A percentile compares a stretch with the other conserved stretches of the same genome.
Evolutionary conservation across 1,140 invertebrate species (phyloP).

Genomic region (Hirudo medicinalis): DNA sequence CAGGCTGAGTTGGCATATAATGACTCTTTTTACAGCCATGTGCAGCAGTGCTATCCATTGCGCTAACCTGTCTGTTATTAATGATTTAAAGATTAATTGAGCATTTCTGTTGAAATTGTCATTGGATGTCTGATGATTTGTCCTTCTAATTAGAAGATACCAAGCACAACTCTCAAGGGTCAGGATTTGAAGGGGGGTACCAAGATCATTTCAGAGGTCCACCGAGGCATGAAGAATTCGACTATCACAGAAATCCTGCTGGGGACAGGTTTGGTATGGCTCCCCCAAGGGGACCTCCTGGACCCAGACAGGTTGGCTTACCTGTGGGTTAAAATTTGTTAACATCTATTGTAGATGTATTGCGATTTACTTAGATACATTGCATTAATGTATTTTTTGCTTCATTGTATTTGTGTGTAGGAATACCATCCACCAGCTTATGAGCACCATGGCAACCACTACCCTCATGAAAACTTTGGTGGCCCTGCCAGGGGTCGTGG

Average conservation of each 20-base stretch:
- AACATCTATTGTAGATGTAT: not conserved
- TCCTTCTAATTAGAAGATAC: not conserved
- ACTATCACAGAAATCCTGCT: not conserved
- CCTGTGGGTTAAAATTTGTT: constrained; percentile 1
- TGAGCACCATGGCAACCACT: constrained; percentile 8
- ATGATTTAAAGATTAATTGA: no score
- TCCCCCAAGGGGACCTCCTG: constrained; percentile 4
- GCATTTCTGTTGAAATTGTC: not conserved
- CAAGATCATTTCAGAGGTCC: constrained; percentile 11
- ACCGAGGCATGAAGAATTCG: not conserved
- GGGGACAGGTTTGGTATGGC: not conserved
- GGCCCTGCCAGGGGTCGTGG: not conserved
- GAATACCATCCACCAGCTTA: constrained; percentile 8
- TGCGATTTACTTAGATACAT: not conserved
- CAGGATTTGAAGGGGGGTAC: constrained; percentile 97
- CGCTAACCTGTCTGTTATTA: no score
- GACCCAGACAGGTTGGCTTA: constrained; percentile 7
- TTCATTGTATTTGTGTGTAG: not conserved
- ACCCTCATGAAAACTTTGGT: not conserved
- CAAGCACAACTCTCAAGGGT: constrained; percentile 53
- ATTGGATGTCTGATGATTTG: not conserved
- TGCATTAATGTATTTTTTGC: not conserved
- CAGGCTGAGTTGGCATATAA: no score
- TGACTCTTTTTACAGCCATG: no score
- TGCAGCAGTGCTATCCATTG: no score